Evolutionary conservation across 2,113 vertebrate genomes (phyloP).

Genomic region (Sebastes fasciatus): DNA sequence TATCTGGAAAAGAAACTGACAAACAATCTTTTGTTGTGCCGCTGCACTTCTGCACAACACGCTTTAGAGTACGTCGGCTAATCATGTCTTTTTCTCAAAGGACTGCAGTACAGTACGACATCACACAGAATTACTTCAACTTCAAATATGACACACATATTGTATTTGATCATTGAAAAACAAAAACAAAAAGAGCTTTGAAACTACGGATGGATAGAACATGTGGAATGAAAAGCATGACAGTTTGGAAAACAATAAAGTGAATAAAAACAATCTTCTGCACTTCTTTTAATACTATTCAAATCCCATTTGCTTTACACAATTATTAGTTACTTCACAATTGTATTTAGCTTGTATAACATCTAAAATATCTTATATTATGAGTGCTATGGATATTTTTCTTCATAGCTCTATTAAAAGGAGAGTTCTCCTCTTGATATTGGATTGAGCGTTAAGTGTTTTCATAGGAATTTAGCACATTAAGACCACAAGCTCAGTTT

Average conservation of each 20-base stretch:
- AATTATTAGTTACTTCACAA: not conserved
- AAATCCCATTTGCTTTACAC: not conserved
- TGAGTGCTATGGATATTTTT: not conserved
- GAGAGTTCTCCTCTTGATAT: conserved; percentile 28
- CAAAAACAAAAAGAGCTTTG: not conserved
- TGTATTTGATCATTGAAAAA: conserved; percentile 9
- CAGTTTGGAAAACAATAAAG: not conserved
- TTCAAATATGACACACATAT: conserved; percentile 23
- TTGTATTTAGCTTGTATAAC: not conserved
- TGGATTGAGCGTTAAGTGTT: conserved; percentile 62
- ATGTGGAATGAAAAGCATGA: not conserved
- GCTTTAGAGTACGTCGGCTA: conserved; percentile 15
- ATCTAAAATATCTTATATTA: not conserved
- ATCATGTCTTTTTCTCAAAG: conserved; percentile 37
- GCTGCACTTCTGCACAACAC: conserved; percentile 6
- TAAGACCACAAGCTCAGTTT: conserved; percentile 75
- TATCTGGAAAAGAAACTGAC: conserved; percentile 36
- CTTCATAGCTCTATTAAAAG: not conserved
- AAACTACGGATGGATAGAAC: not conserved
- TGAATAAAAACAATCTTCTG: not conserved
- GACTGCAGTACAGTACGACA: conserved; percentile 10
- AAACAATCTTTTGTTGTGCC: conserved; percentile 24
- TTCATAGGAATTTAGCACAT: conserved; percentile 77
- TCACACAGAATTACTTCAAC: conserved; percentile 15
- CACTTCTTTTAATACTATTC: not conserved